phyloP scores from a whole-genome alignment of 2,888 invertebrate species.

The Mactromeris polynyma region DNA sequence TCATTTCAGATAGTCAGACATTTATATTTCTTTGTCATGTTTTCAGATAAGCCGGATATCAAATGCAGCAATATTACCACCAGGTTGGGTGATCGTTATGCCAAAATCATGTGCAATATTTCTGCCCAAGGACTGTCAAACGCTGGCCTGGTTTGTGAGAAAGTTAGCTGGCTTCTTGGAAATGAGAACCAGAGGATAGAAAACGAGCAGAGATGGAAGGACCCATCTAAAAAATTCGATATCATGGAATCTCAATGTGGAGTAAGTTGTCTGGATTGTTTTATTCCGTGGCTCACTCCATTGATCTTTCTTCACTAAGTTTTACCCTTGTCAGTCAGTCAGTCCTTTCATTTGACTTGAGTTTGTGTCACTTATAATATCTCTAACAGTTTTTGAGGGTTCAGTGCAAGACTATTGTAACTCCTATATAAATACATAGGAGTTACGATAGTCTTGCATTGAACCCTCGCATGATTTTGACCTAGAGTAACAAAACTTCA shows the following conservation, averaged over 20 bases:
- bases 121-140: slow-evolving; percentile 24
- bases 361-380: no score
- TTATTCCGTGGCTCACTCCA: no score
- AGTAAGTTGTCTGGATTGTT: slow-evolving; percentile 38
- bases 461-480: no score
- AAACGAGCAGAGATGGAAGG: slow-evolving; percentile 21
- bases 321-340: no score
- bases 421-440: no score
- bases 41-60: slow-evolving; percentile 50
- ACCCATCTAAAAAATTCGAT: slow-evolving; percentile 26
- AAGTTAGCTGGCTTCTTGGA: slow-evolving; percentile 51
- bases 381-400: no score
- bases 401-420: no score
- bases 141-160: slow-evolving; percentile 34
- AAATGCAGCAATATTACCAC: slow-evolving; percentile 41
- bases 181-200: slow-evolving; percentile 5
- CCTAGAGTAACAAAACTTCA: no score
- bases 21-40: slow-evolving; percentile 20
- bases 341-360: no score
- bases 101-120: slow-evolving; percentile 41
- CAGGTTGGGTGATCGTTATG: slow-evolving; percentile 25
- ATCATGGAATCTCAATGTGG: slow-evolving; percentile 43
- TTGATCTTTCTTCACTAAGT: no score
- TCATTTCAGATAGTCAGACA: no score
- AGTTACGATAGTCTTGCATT: no score